Evolutionary conservation across 2,113 vertebrate species (phyloP).

Genomic region (Lates calcarifer): DNA sequence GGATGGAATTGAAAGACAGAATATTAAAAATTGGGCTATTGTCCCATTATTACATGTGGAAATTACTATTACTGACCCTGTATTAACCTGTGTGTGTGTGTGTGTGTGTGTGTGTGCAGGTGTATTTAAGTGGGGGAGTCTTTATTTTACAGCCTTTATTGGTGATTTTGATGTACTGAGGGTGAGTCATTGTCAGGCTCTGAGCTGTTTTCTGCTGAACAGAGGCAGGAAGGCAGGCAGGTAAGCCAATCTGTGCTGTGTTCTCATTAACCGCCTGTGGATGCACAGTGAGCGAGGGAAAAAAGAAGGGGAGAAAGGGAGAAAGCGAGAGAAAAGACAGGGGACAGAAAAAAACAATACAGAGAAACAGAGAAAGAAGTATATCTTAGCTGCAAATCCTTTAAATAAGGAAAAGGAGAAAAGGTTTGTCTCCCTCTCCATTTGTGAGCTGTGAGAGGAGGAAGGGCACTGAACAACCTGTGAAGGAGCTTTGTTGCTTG

Average conservation of each 20-base stretch:
- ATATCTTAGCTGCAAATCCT: slow-evolving; percentile 2
- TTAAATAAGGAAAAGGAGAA: slow-evolving; percentile 32
- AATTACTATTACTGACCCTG: slow-evolving; percentile 18
- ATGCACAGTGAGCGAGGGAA: slow-evolving; percentile 41
- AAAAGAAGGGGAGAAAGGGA: neutral
- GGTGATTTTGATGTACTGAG: slow-evolving; percentile 33
- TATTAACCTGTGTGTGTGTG: slow-evolving; percentile 18
- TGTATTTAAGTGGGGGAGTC: slow-evolving; percentile 13
- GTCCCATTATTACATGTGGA: slow-evolving; percentile 25
- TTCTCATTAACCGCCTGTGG: slow-evolving; percentile 74
- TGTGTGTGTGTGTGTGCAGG: neutral
- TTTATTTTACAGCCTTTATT: slow-evolving; percentile 30
- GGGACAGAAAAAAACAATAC: neutral
- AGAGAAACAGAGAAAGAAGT: neutral
- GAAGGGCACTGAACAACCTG: slow-evolving; percentile 1
- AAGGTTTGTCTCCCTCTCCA: slow-evolving; percentile 23
- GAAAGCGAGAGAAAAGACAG: slow-evolving; percentile 5
- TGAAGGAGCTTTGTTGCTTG: slow-evolving; percentile 14
- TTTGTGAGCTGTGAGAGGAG: slow-evolving; percentile 21
- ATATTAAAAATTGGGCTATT: neutral
- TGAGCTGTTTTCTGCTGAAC: slow-evolving; percentile 49
- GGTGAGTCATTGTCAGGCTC: slow-evolving; percentile 52
- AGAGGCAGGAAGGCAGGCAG: slow-evolving; percentile 58
- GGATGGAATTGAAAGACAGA: neutral
- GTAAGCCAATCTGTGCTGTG: slow-evolving; percentile 66